phyloP scores from a whole-genome alignment of 1,140 invertebrate genomes.

The Chironomus tepperi region DNA sequence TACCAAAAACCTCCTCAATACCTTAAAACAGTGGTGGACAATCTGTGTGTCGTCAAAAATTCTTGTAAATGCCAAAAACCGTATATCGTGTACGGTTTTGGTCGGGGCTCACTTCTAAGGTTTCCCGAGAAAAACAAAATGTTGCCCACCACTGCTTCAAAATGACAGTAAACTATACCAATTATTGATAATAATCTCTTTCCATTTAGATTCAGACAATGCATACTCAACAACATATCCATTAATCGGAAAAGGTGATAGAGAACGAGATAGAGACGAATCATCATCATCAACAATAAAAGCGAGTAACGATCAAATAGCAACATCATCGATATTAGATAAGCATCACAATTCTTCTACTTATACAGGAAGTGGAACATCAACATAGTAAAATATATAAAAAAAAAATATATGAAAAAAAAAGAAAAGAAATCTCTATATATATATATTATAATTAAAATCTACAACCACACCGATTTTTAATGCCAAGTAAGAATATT shows the following conservation, averaged over 20 bases:
- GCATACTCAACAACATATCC: conserved; percentile 20
- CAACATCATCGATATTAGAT: conserved; percentile 10
- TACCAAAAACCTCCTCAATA: too few species aligned
- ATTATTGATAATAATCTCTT: too few species aligned
- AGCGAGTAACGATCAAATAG: conserved; percentile 20
- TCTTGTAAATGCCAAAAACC: too few species aligned
- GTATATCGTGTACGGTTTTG: too few species aligned
- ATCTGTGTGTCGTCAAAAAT: too few species aligned
- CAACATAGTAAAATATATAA: background rate
- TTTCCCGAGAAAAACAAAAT: too few species aligned
- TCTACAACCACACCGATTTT: background rate
- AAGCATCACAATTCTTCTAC: conserved; percentile 2
- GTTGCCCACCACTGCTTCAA: too few species aligned
- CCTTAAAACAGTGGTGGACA: too few species aligned
- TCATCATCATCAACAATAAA: conserved; percentile 18
- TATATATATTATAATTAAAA: background rate
- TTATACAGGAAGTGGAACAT: background rate
- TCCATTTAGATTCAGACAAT: conserved; percentile 7
- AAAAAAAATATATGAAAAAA: too few species aligned
- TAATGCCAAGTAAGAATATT: background rate
- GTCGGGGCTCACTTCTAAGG: too few species aligned
- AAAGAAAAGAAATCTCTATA: background rate
- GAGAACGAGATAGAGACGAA: conserved; percentile 2
- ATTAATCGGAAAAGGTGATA: background rate
- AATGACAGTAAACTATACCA: too few species aligned